These are phyloP conservation scores for Poecile montanus DNA, from an alignment of 2,797 vertebrate species.

Conservation along the genomic window DNA sequence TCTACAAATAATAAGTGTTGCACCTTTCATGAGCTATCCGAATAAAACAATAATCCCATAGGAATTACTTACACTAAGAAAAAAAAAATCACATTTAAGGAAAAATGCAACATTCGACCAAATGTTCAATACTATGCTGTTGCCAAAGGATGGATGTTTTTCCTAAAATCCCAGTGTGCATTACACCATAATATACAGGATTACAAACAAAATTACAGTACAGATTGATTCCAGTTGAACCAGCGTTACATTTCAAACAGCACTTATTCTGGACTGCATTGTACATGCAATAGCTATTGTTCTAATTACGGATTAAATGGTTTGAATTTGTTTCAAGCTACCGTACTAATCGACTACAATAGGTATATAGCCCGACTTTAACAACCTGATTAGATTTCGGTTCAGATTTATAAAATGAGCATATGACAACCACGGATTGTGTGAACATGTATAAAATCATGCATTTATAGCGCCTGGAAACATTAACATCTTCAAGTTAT, in stretches of 20 bases:
- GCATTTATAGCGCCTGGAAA: constrained; percentile 77
- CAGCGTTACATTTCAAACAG: constrained; percentile 84
- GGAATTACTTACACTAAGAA: constrained; percentile 75
- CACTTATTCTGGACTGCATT: constrained; percentile 84
- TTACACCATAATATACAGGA: constrained; percentile 85
- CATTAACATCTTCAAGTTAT: constrained; percentile 72
- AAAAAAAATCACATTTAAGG: constrained; percentile 69
- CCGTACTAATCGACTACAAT: constrained; percentile 81
- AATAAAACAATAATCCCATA: constrained; percentile 76
- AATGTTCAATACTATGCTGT: constrained; percentile 81
- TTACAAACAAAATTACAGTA: constrained; percentile 86
- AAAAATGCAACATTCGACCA: constrained; percentile 79
- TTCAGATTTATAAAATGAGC: constrained; percentile 77
- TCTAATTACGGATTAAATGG: constrained; percentile 82
- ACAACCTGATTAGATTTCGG: constrained; percentile 79
- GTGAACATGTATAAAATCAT: constrained; percentile 78
- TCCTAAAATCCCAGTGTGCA: constrained; percentile 80
- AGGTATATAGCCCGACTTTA: constrained; percentile 79
- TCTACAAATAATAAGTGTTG: constrained; percentile 76
- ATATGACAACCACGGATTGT: constrained; percentile 75
- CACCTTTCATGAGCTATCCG: constrained; percentile 73
- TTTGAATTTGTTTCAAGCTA: constrained; percentile 80
- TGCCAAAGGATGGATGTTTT: constrained; percentile 75
- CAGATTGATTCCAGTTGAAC: constrained; percentile 81
- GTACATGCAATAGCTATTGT: constrained; percentile 85